Base-by-base conservation (phyloP, 2,888 invertebrate species). In the Euproctis similis region DNA sequence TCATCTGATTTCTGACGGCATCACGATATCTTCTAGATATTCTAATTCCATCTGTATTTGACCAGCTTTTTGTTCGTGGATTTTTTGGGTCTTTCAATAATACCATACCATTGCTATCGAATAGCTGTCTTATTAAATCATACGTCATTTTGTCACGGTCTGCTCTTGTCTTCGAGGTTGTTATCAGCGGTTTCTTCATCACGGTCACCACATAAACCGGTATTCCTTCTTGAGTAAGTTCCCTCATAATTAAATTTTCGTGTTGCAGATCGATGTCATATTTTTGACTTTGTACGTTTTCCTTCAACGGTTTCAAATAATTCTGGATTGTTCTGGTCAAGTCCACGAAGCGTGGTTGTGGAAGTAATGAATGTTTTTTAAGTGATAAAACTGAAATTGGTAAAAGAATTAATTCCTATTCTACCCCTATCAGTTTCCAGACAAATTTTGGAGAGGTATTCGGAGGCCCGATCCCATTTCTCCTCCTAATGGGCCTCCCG, bases 61-160 rank as follows among this genome's bases (percentile, higher is more conserved):
- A 8, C 2, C 18, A 18, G 2, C 4, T 18, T 14, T 4, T 18
- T 18, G n/a, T 7, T 18, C 4, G 4, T 18, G n/a, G n/a, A 5
- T 16, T 8, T 9, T 25, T 22, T 3, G 23, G 14, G 11, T 10
- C 7, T 1, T 23, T 27, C 6, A 31, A 13, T 23, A 14, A 31
- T 1, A 27, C 2, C 31, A 31, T 31, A 5, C 31, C 26, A 11
- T 31, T 27, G 8, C 27, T 10, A 11, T 31, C 27, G n/a, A 31
- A 31, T 8, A 31, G 8, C 3, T 26, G 6, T 26, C 10, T 26
- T 10, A 31, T 10, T 1, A 8, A 5, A 8, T 26, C 13, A 2
- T 14, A 14, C 6, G 4, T 14, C 2, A 13, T n/a, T 4, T 21
- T 17, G 8, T 11, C n/a, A 8, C 6, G 2, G n/a, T n/a, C n/a